Evolutionary conservation across 2,888 invertebrate genomes (phyloP), one percentile per base, ranked within the genome.

Genomic region (Prenolepis imparis): DNA sequence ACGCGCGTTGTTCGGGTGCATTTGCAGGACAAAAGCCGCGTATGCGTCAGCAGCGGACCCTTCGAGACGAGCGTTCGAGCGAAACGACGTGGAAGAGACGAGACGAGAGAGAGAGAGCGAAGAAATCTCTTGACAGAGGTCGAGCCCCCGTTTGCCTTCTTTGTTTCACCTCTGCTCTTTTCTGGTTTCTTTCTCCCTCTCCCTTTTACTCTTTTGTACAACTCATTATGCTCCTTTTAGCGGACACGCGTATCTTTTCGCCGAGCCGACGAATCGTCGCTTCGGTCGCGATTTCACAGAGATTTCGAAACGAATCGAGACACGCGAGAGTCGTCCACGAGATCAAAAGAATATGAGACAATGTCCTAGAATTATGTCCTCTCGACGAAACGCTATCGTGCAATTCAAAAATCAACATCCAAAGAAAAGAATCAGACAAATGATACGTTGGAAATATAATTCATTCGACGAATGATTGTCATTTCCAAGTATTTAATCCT

Each of bases 11-110:
- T 67, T 44, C 28, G 52, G 28, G 32, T 75, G 72, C 81, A 85
- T 81, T 86, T 82, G 73, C 83, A 73, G 81, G 83, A 86, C 85
- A 86, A 86, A 85, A 85, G 78, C 75, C 59, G 57, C 75, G 59
- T 67, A 63, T 57, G 78, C 78, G 59, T 80, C 84, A 78, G 28
- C 57, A 18, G 57, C 68, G 73, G 61, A 74, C 78, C 74, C 80
- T 84, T 82, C 82, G 77, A 80, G 52, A 80, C 80, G 18, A 44
- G 78, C 59, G 82, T 83, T 82, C 57, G 9, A 73, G 66, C 41
- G 73, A 72, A 78, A 44, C 78, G 78, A 59, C 24, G 73, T 72
- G 74, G 59, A 78, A 83, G 73, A 44, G 82, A 82, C 83, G 84
- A 87, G 80, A 78, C 57, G 83, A 66, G 77, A 77, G 61, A 75